These are phyloP conservation scores for Oscheius myriophilus DNA, from an alignment of 2,888 invertebrate species.

Conservation along the genomic window DNA sequence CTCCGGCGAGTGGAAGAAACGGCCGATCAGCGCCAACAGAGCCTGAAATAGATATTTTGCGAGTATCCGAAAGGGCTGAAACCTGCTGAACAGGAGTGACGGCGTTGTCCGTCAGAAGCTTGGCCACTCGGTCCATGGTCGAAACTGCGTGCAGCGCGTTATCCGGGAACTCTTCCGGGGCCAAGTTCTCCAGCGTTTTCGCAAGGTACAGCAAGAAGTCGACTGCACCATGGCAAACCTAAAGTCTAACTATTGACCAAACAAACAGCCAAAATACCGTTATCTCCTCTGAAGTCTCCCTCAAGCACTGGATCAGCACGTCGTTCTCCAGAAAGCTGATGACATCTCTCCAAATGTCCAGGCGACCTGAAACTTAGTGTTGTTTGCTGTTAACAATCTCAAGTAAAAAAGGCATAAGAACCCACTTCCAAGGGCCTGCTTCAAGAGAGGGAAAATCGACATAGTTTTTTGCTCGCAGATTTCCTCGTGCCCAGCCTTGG, in stretches of 20 bases:
- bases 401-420: too few species aligned
- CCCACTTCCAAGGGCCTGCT: neutral
- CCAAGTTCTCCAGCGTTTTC: slow-evolving; percentile 16
- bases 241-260: neutral
- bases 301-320: slow-evolving; percentile 15
- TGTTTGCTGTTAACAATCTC: too few species aligned
- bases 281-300: neutral
- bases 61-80: neutral
- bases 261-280: neutral
- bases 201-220: slow-evolving; percentile 20
- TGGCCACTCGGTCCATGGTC: slow-evolving; percentile 37
- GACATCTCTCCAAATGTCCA: slow-evolving; percentile 37
- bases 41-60: slow-evolving; percentile 1
- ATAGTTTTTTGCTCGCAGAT: neutral
- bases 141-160: slow-evolving; percentile 43
- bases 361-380: slow-evolving; percentile 34
- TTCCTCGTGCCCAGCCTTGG: slow-evolving; percentile 7
- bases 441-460: neutral
- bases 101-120: slow-evolving; percentile 23
- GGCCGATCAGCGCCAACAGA: slow-evolving; percentile 14
- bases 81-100: slow-evolving; percentile 40
- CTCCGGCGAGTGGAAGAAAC: neutral
- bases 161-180: slow-evolving; percentile 40
- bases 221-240: slow-evolving; percentile 5
- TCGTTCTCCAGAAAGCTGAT: slow-evolving; percentile 40